Evolutionary conservation across 2,113 vertebrate genomes (phyloP).

Genomic region (Xiphias gladius): DNA sequence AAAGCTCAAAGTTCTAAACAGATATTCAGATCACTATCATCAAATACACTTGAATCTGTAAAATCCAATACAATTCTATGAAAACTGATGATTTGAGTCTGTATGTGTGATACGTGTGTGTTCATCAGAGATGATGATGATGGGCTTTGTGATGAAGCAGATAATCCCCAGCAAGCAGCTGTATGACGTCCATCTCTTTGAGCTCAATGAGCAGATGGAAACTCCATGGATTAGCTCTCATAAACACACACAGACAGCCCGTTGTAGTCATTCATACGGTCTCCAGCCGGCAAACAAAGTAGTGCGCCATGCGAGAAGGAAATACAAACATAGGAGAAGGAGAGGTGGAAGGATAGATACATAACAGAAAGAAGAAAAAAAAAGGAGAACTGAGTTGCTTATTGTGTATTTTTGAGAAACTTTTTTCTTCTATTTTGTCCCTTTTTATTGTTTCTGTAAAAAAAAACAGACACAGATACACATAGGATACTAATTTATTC

Average conservation of each 20-base stretch:
- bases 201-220: slow-evolving; percentile 75
- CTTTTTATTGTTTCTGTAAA: background rate
- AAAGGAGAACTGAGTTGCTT: background rate
- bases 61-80: background rate
- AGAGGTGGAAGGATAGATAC: background rate
- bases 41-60: background rate
- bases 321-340: background rate
- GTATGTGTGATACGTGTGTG: background rate
- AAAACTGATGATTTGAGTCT: fast-evolving
- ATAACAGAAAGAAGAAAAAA: background rate
- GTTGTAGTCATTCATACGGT: background rate
- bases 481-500: background rate
- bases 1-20: background rate
- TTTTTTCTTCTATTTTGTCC: background rate
- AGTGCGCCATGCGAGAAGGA: background rate
- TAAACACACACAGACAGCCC: slow-evolving; percentile 34
- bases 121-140: slow-evolving; percentile 15
- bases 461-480: no score
- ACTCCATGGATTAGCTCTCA: slow-evolving; percentile 70
- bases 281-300: background rate
- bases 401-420: background rate
- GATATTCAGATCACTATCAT: no score
- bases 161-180: slow-evolving; percentile 69
- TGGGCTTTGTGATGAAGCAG: slow-evolving; percentile 60
- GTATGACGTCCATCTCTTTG: slow-evolving; percentile 53